Evolutionary conservation across 2,888 invertebrate species (phyloP).

Genomic region (Rhimphoctona megacephalus): DNA sequence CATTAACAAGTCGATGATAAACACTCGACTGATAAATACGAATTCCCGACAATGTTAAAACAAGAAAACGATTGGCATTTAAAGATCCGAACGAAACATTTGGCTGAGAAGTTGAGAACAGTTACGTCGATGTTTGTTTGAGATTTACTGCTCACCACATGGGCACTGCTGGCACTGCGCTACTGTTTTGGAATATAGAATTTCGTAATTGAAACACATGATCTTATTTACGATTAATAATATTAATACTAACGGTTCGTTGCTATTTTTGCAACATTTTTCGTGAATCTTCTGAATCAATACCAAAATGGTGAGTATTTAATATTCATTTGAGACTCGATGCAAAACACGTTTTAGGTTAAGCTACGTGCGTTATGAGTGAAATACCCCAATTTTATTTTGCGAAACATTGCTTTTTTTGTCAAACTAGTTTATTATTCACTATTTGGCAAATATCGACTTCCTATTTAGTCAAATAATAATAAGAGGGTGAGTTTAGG

Average conservation of each 20-base stretch:
- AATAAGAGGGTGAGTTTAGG: too few relatives aligned
- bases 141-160: conserved; percentile 45
- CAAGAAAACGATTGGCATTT: too few relatives aligned
- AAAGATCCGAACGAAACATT: too few relatives aligned
- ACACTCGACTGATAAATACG: too few relatives aligned
- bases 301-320: conserved; percentile 50
- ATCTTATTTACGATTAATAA: conserved; percentile 1
- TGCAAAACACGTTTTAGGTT: conserved; percentile 28
- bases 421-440: too few relatives aligned
- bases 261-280: background rate
- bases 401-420: too few relatives aligned
- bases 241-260: background rate
- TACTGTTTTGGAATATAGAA: conserved; percentile 40
- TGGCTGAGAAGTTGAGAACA: background rate
- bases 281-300: background rate
- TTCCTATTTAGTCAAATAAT: too few relatives aligned
- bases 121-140: conserved; percentile 4
- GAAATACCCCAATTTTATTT: background rate
- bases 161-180: background rate
- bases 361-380: background rate
- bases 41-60: too few relatives aligned
- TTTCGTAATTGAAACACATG: conserved; percentile 28
- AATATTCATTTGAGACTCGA: background rate
- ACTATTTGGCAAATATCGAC: too few relatives aligned
- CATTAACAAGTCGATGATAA: too few relatives aligned